Evolutionary conservation across 2,113 vertebrate genomes (phyloP), one percentile per base, ranked within the genome.

Genomic region (Neodon shergylaensis): DNA sequence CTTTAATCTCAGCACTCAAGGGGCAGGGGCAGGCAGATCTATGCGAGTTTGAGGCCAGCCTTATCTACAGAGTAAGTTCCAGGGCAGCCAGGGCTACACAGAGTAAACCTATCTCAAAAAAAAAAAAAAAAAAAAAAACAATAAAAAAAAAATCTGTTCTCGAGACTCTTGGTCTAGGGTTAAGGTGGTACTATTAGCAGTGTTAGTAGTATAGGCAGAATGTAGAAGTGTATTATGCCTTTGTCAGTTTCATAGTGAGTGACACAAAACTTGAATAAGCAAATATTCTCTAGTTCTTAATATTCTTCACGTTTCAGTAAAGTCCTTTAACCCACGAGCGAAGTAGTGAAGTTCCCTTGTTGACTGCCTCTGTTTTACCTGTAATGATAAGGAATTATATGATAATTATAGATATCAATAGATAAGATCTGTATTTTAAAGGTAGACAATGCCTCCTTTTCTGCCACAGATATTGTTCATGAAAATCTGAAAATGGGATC

Each of bases 401-500:
- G 24, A 76, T 61, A 39, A 54, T 19, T 58, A 58, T 58, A 22
- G 58, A 58, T 58, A 58, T 7, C 21, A 21, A 58, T 58, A 58
- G 54, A 5, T 90, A 93, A 7, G 2, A 19, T 88, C 73, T 82
- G 70, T 88, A 5, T 94, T 77, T 93, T 24, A 85, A 94, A 94
- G 22, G 42, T 88, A 89, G 90, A 66, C 95, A 42, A 26, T 93
- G 21, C 88, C 49, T 93, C 33, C 90, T 94, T 94, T 95, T 97
- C n/a, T 85, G 13, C 91, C 91, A 93, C 95, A 99, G 99, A 99
- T 98, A 99, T 99, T 91, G 99, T 99, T 94, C 99, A 99, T 87
- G 99, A 99, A 98, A 99, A 99, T 98, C 98, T 99, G 98, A 99
- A 99, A 99, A 99, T 99, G 99, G 99, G 99, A 73, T 99, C 99